A percentile compares a stretch with the other conserved stretches of the same genome.
Conservation (phyloP, 2,113 vertebrate species). For the Cettia cetti region DNA sequence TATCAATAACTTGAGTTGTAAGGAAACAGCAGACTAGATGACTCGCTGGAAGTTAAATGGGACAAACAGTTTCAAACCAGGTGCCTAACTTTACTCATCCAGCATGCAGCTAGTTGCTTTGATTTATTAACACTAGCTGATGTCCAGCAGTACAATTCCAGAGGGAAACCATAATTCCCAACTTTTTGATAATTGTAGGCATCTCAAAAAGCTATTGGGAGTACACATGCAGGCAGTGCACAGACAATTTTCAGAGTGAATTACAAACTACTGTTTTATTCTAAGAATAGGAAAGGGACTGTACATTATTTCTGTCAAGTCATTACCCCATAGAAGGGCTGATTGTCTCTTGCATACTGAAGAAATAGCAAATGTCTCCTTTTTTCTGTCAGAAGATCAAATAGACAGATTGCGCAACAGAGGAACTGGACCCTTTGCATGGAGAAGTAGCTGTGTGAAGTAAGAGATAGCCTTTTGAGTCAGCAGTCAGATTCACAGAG, state of each 20-base stretch:
- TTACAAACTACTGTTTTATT: not conserved
- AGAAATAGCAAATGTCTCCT: not conserved
- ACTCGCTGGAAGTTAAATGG: not conserved
- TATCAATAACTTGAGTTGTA: not conserved
- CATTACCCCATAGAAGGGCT: not conserved
- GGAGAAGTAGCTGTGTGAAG: not conserved
- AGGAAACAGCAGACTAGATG: not conserved
- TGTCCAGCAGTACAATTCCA: not conserved
- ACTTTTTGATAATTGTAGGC: not conserved
- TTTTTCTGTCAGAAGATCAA: not conserved
- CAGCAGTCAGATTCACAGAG: not conserved
- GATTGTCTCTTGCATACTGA: not conserved
- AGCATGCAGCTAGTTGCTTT: not conserved
- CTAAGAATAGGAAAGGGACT: not conserved
- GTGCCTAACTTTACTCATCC: not conserved
- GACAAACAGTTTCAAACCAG: not conserved
- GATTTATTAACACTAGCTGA: not conserved
- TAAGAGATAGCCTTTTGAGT: not conserved
- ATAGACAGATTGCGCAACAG: slow-evolving; percentile 31
- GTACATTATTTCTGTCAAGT: not conserved
- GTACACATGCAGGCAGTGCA: not conserved
- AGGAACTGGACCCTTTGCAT: not conserved
- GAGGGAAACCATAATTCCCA: not conserved
- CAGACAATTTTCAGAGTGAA: not conserved
- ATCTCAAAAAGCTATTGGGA: not conserved